Conservation (phyloP, 2,888 invertebrate species). For the Bimastos eiseni region DNA sequence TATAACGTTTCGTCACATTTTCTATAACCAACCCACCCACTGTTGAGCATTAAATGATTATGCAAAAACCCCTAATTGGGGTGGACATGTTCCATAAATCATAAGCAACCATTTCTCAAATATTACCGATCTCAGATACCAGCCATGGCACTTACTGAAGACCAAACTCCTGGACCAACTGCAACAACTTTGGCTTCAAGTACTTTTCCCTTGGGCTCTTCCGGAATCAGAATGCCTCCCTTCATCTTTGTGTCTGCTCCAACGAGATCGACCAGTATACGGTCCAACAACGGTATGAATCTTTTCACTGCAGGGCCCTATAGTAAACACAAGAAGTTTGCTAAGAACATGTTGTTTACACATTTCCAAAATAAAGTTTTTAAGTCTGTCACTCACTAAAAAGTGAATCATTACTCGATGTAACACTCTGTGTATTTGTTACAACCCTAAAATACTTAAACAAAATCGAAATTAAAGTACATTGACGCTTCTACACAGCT, state of each 20-base stretch:
- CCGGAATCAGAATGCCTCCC: constrained; percentile 95
- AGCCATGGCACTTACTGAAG: constrained; percentile 67
- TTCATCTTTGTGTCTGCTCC: constrained; percentile 88
- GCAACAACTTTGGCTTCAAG: constrained; percentile 91
- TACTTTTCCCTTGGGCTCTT: constrained; percentile 90
- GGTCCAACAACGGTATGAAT: constrained; percentile 87
- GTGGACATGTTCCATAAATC: too few species aligned
- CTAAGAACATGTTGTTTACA: not conserved
- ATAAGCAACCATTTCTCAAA: too few species aligned
- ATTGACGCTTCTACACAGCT: too few species aligned
- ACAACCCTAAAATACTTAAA: not conserved
- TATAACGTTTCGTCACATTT: too few species aligned
- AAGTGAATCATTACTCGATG: not conserved
- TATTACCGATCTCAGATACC: not conserved
- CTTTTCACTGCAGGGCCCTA: constrained; percentile 59
- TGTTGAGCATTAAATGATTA: too few species aligned
- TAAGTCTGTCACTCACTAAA: not conserved
- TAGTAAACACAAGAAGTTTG: not conserved
- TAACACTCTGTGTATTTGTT: not conserved
- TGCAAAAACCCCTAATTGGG: too few species aligned
- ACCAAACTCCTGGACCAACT: constrained; percentile 85
- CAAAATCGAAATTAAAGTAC: not conserved
- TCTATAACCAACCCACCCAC: too few species aligned
- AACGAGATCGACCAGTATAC: constrained; percentile 89
- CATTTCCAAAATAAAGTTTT: not conserved